Conservation (phyloP, 2,888 invertebrate genomes). For the Julus scanicus region DNA sequence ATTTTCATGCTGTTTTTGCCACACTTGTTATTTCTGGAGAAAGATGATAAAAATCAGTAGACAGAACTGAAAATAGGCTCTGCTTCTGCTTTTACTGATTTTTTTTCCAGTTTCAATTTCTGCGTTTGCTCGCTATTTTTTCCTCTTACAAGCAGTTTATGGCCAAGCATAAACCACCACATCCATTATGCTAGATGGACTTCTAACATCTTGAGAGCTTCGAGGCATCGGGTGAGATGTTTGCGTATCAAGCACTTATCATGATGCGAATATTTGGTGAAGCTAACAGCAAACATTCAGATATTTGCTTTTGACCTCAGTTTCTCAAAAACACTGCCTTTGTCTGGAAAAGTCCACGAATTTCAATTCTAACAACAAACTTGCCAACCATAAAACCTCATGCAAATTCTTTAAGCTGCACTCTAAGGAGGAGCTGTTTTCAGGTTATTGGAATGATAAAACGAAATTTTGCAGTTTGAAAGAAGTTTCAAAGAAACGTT, state of each 20-base stretch:
- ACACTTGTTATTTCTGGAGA: neutral
- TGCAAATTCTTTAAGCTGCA: neutral
- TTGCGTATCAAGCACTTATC: slow-evolving; percentile 26
- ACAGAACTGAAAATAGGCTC: neutral
- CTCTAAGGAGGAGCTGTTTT: no score
- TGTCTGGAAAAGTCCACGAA: neutral
- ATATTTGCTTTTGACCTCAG: slow-evolving; percentile 20
- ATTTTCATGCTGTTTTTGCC: neutral
- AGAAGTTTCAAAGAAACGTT: no score
- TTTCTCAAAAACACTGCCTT: neutral
- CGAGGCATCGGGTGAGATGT: neutral
- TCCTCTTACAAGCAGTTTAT: neutral
- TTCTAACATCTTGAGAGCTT: neutral
- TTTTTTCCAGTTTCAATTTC: neutral
- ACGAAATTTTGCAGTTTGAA: no score
- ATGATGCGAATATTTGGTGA: neutral
- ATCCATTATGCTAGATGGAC: neutral
- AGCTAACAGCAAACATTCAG: neutral
- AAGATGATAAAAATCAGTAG: slow-evolving; percentile 14
- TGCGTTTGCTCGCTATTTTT: neutral
- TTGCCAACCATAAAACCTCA: neutral
- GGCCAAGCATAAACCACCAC: slow-evolving; percentile 1
- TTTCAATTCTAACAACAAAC: slow-evolving; percentile 14
- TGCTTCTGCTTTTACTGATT: slow-evolving; percentile 20
- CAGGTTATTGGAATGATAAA: no score